Percentiles rank a stretch among this genome's conserved stretches.
Evolutionary conservation across 2,797 vertebrate species (phyloP).

Genomic region (Erethizon dorsatum): DNA sequence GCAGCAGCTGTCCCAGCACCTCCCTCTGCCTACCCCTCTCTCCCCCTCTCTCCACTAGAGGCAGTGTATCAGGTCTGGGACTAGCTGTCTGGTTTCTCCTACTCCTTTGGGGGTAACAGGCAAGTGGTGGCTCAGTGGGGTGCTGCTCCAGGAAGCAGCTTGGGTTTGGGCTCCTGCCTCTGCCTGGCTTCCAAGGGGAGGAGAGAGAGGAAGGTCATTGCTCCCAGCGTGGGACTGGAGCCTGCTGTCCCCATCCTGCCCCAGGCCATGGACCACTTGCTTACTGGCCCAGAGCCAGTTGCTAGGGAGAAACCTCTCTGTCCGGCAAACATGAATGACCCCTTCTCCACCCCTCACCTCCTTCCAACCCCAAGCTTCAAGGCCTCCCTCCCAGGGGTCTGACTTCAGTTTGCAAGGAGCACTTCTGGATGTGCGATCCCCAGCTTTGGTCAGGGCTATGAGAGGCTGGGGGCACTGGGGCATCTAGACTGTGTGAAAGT

Average conservation of each 20-base stretch:
- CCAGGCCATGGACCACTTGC: constrained; percentile 70
- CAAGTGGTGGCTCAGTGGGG: neutral
- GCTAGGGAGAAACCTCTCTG: constrained; percentile 75
- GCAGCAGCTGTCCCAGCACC: constrained; percentile 78
- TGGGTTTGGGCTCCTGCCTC: neutral
- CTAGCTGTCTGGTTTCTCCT: constrained; percentile 47
- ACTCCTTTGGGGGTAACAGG: constrained; percentile 42
- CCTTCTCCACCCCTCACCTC: neutral
- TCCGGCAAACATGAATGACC: constrained; percentile 72
- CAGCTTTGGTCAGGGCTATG: neutral
- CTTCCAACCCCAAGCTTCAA: neutral
- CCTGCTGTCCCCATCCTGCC: constrained; percentile 18
- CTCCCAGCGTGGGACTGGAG: neutral
- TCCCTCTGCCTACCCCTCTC: constrained; percentile 57
- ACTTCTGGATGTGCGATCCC: neutral
- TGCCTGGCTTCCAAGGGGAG: neutral
- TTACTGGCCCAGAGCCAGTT: constrained; percentile 78
- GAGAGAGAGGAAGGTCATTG: constrained; percentile 64
- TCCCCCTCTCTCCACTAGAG: constrained; percentile 33
- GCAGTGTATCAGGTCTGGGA: constrained; percentile 3
- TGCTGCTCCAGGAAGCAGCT: neutral
- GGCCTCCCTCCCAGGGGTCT: constrained; percentile 1
- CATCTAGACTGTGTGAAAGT: constrained; percentile 67
- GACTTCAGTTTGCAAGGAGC: constrained; percentile 45
- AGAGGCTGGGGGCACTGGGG: constrained; percentile 9